Evolutionary conservation across 2,113 vertebrate species (phyloP).

Genomic region (Protobothrops flavoviridis): DNA sequence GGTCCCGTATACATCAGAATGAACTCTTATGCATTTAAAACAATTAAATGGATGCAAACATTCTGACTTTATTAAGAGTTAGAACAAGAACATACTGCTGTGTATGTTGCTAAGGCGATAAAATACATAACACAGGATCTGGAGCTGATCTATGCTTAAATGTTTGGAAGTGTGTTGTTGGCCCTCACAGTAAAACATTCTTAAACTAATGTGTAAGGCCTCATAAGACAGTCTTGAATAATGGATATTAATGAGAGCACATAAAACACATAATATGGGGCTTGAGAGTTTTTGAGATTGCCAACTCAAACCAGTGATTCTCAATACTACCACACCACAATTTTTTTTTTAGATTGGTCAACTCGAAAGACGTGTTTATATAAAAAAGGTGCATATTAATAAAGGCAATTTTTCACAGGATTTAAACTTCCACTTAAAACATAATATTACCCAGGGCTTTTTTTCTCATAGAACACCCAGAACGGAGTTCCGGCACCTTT

Average conservation of each 20-base stretch:
- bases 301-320: not conserved
- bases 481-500: no score
- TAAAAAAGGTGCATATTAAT: accelerated
- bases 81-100: not conserved
- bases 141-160: not conserved
- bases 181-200: not conserved
- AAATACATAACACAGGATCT: not conserved
- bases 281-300: not conserved
- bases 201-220: slow-evolving; percentile 13
- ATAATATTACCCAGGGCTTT: not conserved
- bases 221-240: not conserved
- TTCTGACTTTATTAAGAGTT: not conserved
- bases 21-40: not conserved
- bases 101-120: slow-evolving; percentile 16
- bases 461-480: no score
- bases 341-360: not conserved
- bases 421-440: not conserved
- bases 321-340: not conserved
- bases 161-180: not conserved
- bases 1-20: not conserved
- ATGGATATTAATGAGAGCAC: not conserved
- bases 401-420: not conserved
- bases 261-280: not conserved
- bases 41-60: not conserved
- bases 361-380: not conserved